A percentile compares a stretch with the other conserved stretches of the same genome.
phyloP scores from a whole-genome alignment of 2,113 vertebrate species.

The Pachycephala philippinensis region DNA sequence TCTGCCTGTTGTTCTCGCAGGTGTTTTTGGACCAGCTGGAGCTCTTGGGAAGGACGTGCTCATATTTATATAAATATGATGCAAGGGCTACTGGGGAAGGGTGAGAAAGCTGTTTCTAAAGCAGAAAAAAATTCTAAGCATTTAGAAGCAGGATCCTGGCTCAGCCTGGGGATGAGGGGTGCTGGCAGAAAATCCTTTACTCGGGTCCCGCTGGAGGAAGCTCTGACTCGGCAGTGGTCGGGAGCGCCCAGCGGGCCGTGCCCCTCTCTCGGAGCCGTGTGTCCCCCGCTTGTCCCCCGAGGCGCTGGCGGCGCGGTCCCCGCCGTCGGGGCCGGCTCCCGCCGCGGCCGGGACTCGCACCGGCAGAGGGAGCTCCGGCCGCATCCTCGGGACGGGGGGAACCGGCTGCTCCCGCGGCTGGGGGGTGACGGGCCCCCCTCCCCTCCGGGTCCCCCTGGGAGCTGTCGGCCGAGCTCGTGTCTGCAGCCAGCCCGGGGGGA shows the following conservation, averaged over 20 bases:
- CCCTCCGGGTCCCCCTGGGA: background rate
- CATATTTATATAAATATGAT: too few relatives aligned
- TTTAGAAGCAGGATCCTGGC: background rate
- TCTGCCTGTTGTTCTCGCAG: background rate
- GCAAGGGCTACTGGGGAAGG: background rate
- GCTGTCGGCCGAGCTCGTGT: background rate
- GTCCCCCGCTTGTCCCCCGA: background rate
- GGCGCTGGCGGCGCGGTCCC: background rate
- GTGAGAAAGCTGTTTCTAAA: background rate
- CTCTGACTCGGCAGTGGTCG: background rate
- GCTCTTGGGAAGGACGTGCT: background rate
- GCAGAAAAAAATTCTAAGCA: background rate
- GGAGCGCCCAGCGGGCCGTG: background rate
- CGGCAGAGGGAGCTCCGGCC: constrained; percentile 51
- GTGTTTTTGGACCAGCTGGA: background rate
- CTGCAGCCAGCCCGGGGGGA: background rate
- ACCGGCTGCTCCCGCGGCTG: background rate
- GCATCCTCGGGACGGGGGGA: background rate
- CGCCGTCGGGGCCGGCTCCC: background rate
- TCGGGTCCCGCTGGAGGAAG: background rate
- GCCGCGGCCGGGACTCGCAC: background rate
- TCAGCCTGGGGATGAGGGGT: background rate
- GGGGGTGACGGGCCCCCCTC: background rate
- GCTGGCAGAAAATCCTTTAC: background rate
- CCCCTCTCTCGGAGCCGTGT: background rate